These are phyloP conservation scores for Harpalus rubripes DNA, from an alignment of 2,888 invertebrate genomes.

Conservation along the genomic window DNA sequence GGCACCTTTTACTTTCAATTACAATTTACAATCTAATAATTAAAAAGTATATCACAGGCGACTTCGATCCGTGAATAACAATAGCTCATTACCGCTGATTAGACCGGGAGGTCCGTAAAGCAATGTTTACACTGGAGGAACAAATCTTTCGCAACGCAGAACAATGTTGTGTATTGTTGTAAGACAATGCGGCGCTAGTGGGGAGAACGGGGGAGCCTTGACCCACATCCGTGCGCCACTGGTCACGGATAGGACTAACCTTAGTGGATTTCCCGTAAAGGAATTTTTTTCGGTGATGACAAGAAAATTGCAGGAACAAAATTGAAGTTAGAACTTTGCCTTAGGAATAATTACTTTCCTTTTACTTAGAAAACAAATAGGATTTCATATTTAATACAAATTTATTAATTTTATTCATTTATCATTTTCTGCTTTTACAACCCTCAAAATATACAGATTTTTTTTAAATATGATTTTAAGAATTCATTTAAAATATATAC, in stretches of 20 bases:
- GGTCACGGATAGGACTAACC: background rate
- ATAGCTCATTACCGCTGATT: slow-evolving; percentile 29
- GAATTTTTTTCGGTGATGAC: too few relatives aligned
- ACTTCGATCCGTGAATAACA: slow-evolving; percentile 42
- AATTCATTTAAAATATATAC: too few relatives aligned
- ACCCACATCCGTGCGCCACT: slow-evolving; percentile 48
- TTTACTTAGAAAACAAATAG: too few relatives aligned
- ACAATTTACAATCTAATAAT: slow-evolving; percentile 16
- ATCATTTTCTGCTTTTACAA: too few relatives aligned
- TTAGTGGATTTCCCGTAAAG: too few relatives aligned
- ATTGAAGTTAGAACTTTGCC: too few relatives aligned
- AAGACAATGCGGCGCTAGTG: slow-evolving; percentile 10
- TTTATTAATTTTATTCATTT: too few relatives aligned
- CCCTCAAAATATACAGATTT: too few relatives aligned
- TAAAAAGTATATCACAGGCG: slow-evolving; percentile 31
- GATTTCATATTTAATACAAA: too few relatives aligned
- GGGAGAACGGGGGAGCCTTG: slow-evolving; percentile 20
- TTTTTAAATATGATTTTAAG: too few relatives aligned
- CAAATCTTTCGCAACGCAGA: slow-evolving; percentile 32
- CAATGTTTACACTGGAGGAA: slow-evolving; percentile 24
- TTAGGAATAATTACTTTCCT: too few relatives aligned
- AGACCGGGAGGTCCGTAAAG: background rate
- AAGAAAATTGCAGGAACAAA: too few relatives aligned
- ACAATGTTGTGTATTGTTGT: slow-evolving; percentile 28
- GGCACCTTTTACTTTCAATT: slow-evolving; percentile 32